Percentiles rank a stretch among this genome's conserved stretches.
Conservation (phyloP, 1,140 invertebrate genomes). For the Muscidifurax raptorellus region DNA sequence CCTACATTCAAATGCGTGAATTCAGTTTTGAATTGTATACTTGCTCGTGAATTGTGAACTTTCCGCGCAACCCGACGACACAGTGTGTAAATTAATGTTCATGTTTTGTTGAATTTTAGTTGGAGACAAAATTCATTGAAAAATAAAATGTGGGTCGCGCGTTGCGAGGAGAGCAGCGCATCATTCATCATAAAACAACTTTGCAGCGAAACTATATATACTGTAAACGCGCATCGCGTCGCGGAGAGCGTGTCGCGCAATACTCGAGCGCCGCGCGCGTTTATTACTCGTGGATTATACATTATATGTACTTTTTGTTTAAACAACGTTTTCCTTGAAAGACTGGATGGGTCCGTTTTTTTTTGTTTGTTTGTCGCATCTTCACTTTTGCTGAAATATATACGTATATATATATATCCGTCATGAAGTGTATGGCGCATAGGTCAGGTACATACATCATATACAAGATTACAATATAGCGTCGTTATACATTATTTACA, state of each 20-base stretch:
- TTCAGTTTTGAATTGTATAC: neutral
- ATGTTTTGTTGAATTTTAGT: neutral
- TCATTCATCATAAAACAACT: too few relatives aligned
- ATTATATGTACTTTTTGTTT: slow-evolving; percentile 17
- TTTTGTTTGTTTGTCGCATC: slow-evolving; percentile 14
- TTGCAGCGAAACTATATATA: too few relatives aligned
- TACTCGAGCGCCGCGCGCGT: neutral
- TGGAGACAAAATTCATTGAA: neutral
- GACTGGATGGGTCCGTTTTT: slow-evolving; percentile 40
- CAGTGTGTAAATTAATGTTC: neutral
- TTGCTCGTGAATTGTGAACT: too few relatives aligned
- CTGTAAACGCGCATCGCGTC: neutral
- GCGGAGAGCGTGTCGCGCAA: neutral
- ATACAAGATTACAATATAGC: slow-evolving; percentile 4
- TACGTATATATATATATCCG: neutral
- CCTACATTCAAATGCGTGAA: neutral
- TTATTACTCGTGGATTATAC: neutral
- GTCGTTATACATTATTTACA: slow-evolving; percentile 7
- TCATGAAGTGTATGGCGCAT: slow-evolving; percentile 36
- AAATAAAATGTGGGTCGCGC: neutral
- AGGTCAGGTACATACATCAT: slow-evolving; percentile 32
- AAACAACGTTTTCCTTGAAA: slow-evolving; percentile 32
- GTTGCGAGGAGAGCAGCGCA: too few relatives aligned
- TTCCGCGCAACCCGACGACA: too few relatives aligned
- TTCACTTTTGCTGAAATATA: slow-evolving; percentile 16